Evolutionary conservation across 2,888 invertebrate species (phyloP), one percentile per base, ranked within the genome.

Genomic region (Stenchaetothrips biformis): DNA sequence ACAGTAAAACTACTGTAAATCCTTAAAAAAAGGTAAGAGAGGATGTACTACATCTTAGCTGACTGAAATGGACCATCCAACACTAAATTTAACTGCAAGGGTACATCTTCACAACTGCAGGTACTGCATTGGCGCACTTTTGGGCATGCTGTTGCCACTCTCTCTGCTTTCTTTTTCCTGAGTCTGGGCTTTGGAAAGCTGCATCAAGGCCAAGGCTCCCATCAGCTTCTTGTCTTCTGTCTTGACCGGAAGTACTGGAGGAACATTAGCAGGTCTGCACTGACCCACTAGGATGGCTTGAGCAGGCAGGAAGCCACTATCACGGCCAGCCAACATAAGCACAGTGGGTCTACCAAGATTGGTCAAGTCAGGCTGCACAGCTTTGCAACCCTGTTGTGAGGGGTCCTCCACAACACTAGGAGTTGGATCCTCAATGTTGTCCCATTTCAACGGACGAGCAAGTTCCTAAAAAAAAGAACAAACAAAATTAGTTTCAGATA

Each of bases 271-370:
- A 25, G 59, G 18, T 59, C 59, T 59, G 59, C 59, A 59, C 16
- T 59, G 59, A 59, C 16, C 18, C 18, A 16, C 59, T 59, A 16
- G 18, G 13, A 18, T 59, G 13, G 13, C 13, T 13, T 13, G 59
- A 0, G 59, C 2, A 18, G 59, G 18, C 37, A 37, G 37, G 2
- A 37, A 37, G 4, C 37, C 1, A 37, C 37, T 37, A 16, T 74
- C 67, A 25, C 67, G 67, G 85, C 21, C 83, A 83, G 82, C 83
- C 37, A 83, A 77, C 81, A 84, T 82, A 27, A 83, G 80, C 11
- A 83, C 83, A 2, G 83, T 83, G 7, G 84, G 83, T 13, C 84
- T 80, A 62, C 67, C 67, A 7, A 25, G 62, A 48, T 59, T 81
- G 80, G 49, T 79, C 80, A 78, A 81, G 47, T 49, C 78, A 47